These are phyloP conservation scores for Thomomys bottae DNA, from an alignment of 2,113 vertebrate genomes.

Conservation along the genomic window DNA sequence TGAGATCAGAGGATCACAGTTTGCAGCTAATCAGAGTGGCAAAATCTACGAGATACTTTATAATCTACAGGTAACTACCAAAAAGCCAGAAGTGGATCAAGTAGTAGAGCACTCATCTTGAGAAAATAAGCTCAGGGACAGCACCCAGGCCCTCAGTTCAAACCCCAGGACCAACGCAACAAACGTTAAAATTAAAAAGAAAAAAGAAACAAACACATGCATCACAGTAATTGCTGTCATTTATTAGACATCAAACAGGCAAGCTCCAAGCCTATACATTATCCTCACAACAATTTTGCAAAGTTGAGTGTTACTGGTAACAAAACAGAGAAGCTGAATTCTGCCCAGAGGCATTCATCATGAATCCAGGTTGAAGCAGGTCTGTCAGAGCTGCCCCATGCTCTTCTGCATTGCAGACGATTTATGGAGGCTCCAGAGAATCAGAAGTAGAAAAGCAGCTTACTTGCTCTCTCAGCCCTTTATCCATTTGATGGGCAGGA, in stretches of 20 bases:
- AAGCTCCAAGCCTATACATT: not conserved
- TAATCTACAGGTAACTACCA: too few relatives aligned
- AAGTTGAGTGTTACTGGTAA: not conserved
- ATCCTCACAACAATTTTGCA: not conserved
- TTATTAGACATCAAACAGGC: not conserved
- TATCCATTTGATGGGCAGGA: not conserved
- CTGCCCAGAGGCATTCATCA: not conserved
- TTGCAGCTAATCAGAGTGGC: too few relatives aligned
- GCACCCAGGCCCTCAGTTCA: too few relatives aligned
- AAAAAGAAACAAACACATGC: not conserved
- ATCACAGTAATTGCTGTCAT: not conserved
- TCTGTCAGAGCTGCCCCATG: not conserved
- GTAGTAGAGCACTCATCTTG: too few relatives aligned
- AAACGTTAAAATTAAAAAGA: too few relatives aligned
- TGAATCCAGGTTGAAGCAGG: not conserved
- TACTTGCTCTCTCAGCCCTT: not conserved
- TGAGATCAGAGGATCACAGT: too few relatives aligned
- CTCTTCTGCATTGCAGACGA: not conserved
- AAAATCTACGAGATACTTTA: too few relatives aligned
- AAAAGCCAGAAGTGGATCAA: too few relatives aligned
- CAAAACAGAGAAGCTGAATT: not conserved
- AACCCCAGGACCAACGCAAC: too few relatives aligned
- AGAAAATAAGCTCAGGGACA: too few relatives aligned
- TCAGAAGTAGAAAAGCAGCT: not conserved
- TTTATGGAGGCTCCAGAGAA: not conserved